Evolutionary conservation across 1,140 invertebrate genomes (phyloP), one percentile per base, ranked within the genome.

Genomic region (Saccostrea cuccullata): DNA sequence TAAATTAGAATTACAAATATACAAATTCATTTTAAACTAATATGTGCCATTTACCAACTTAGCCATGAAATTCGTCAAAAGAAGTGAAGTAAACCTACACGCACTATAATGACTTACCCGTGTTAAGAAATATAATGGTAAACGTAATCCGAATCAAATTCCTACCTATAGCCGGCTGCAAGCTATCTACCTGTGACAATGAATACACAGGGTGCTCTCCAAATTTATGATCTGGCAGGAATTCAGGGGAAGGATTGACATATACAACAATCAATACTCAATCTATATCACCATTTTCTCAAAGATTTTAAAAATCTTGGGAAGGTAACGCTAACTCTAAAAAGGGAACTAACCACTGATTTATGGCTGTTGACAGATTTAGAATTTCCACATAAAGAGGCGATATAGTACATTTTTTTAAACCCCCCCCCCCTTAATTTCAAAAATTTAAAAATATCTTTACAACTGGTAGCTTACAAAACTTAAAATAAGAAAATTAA

Each of bases 101-200:
- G 15, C 26, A 77, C 15, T 36, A 36, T 36, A 26, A 36, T 64
- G 13, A 20, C 58, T 64, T 64, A 64, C 58, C 15, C 17, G 13
- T 20, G 58, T 47, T 47, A 64, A 20, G 5, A 64, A 64, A 64
- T 20, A 64, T 64, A 64, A 64, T 64, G 58, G n/a, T 64, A 64
- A 64, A 64, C 20, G 58, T 64, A 64, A 77, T 77, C 30, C 70
- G 30, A 36, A 77, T 77, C 23, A 11, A 36, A 36, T 26, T 77
- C 70, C 58, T 77, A 77, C 70, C 70, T 36, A 36, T 36, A 36
- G 30, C 30, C 36, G 58, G 26, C 70, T 30, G 70, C 30, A 26
- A 36, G 70, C 70, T 77, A 30, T 77, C 70, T 77, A 77, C 70
- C 70, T 77, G 70, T 77, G 70, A 77, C 70, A 77, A 36, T 77